Base-by-base conservation (phyloP, 2,888 invertebrate genomes). In the Mimumesa dahlbomi region DNA sequence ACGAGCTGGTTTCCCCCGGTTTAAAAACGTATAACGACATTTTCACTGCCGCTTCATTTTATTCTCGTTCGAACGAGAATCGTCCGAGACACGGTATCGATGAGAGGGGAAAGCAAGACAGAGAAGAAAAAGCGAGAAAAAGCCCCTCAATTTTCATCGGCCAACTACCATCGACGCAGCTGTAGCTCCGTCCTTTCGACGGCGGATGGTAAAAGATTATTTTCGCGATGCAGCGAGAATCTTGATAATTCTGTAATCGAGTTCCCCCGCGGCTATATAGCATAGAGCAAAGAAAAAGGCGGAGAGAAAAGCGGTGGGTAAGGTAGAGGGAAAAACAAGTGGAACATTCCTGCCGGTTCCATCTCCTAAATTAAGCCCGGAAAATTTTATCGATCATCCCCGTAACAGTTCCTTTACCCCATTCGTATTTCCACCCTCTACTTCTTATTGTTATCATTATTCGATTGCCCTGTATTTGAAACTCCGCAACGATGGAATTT, bases 341-440 rank as follows among this genome's bases (percentile, higher is more conserved):
- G 13, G 31, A 29, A n/a, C 36, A 3, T 45, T 59, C 25, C 38
- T 9, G 34, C 13, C 36, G 11, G 16, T 56, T 71, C 63, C 16
- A 53, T 74, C 45, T 25, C 22, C 49, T 11, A 52, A 72, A 77
- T 77, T 63, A 74, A 71, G 53, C 36, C 45, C 25, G 54, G 25
- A 59, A 65, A 77, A 74, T 71, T 67, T 53, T 43, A 67, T 68
- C 71, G 77, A 74, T 48, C 45, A 14, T 21, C 18, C 1, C 21
- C 29, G 43, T 21, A 45, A 56, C 64, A 50, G 7, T 22, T 29
- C 14, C 16, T 18, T 31, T 19, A 18, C 25, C 0, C 9, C 6
- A 7, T 31, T 40, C 16, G 7, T 13, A 3, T 14, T 7, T 6
- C 25, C n/a, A 19, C 6, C 21, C 18, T 2, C 0, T n/a, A n/a